phyloP scores from a whole-genome alignment of 1,140 invertebrate genomes.

The Cephus cinctus region DNA sequence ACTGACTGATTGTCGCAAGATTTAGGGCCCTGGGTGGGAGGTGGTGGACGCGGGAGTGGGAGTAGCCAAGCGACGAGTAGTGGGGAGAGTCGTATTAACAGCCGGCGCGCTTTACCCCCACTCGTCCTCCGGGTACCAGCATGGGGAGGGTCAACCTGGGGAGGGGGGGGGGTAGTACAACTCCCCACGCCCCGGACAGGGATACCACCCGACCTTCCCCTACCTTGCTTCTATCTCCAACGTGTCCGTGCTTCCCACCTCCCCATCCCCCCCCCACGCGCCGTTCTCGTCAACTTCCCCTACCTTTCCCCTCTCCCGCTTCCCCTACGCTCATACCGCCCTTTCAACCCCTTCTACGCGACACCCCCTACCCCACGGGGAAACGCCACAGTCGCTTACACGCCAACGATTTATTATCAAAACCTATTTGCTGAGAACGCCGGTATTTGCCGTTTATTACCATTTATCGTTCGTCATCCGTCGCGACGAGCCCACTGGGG shows the following conservation, averaged over 20 bases:
- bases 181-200: no score
- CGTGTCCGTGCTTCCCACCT: no score
- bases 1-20: constrained; percentile 45
- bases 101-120: constrained; percentile 32
- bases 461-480: constrained; percentile 36
- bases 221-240: no score
- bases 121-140: constrained; percentile 20
- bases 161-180: constrained; percentile 17
- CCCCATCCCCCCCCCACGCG: no score
- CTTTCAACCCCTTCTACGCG: no score
- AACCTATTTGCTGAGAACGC: constrained; percentile 37
- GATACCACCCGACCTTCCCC: no score
- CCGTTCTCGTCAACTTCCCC: constrained; percentile 28
- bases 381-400: no score
- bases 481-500: no score
- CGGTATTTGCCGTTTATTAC: constrained; percentile 35
- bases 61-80: constrained; percentile 15
- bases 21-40: constrained; percentile 36
- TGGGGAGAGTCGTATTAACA: constrained; percentile 26
- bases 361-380: no score
- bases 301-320: no score
- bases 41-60: constrained; percentile 17
- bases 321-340: no score
- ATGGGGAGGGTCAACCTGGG: constrained; percentile 15
- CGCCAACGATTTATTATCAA: constrained; percentile 36